phyloP scores from a whole-genome alignment of 2,797 vertebrate species.

The Toxotes lorentzi region DNA sequence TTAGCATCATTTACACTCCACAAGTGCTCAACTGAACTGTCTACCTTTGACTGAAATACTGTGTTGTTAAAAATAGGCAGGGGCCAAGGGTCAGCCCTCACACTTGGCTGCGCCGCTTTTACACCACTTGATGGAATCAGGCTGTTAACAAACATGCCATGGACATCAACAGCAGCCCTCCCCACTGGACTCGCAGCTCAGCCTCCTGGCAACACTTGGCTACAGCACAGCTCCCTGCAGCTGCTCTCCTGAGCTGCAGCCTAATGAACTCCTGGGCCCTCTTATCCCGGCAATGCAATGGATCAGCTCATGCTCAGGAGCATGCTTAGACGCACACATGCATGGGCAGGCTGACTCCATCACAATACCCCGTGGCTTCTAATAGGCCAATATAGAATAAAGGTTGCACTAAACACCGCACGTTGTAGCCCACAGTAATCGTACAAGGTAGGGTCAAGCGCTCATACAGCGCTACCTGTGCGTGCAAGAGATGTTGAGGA shows the following conservation, averaged over 20 bases:
- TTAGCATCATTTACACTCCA: slow-evolving; percentile 79
- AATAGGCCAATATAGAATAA: slow-evolving; percentile 80
- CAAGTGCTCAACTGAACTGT: slow-evolving; percentile 73
- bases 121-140: slow-evolving; percentile 85
- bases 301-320: slow-evolving; percentile 64
- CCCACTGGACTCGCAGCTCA: slow-evolving; percentile 76
- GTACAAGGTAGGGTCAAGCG: slow-evolving; percentile 68
- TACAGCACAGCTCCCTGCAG: slow-evolving; percentile 77
- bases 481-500: slow-evolving; percentile 59
- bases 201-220: slow-evolving; percentile 84
- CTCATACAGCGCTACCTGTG: slow-evolving; percentile 64
- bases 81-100: slow-evolving; percentile 76
- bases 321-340: slow-evolving; percentile 62
- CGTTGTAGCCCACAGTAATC: slow-evolving; percentile 69
- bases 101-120: slow-evolving; percentile 79
- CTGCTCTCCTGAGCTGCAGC: slow-evolving; percentile 81
- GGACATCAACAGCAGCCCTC: slow-evolving; percentile 83
- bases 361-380: slow-evolving; percentile 73
- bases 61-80: slow-evolving; percentile 81
- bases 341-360: slow-evolving; percentile 59
- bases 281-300: slow-evolving; percentile 75
- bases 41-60: slow-evolving; percentile 78
- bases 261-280: slow-evolving; percentile 84
- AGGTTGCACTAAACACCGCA: slow-evolving; percentile 67
- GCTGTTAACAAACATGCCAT: slow-evolving; percentile 86